phyloP scores from a whole-genome alignment of 2,888 invertebrate species.

The Hymenopus coronatus region DNA sequence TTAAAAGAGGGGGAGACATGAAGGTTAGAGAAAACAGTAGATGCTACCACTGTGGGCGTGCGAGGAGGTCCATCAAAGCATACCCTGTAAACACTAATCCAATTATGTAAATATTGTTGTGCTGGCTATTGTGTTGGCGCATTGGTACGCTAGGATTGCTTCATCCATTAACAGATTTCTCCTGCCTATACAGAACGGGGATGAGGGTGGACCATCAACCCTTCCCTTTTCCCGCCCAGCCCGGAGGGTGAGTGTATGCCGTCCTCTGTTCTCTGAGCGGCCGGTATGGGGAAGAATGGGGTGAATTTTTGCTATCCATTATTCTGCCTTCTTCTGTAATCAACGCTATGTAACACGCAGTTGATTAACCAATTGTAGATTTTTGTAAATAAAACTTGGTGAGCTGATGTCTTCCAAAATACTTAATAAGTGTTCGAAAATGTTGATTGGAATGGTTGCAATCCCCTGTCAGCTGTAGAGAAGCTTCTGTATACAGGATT shows the following conservation, averaged over 20 bases:
- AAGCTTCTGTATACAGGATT: too few species aligned
- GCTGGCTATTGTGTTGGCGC: slow-evolving; percentile 1
- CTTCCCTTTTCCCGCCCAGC: not conserved
- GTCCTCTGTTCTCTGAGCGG: not conserved
- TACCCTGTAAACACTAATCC: slow-evolving; percentile 20
- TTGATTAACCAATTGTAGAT: not conserved
- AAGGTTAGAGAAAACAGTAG: slow-evolving; percentile 7
- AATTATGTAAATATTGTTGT: slow-evolving; percentile 21
- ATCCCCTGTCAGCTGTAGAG: too few species aligned
- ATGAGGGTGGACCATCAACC: not conserved
- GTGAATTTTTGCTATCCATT: not conserved
- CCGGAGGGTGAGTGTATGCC: not conserved
- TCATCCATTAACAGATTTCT: slow-evolving; percentile 22
- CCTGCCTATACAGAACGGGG: slow-evolving; percentile 9
- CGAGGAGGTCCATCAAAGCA: slow-evolving; percentile 19
- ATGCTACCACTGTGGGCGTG: slow-evolving; percentile 3
- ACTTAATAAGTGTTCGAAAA: not conserved
- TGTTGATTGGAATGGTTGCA: too few species aligned
- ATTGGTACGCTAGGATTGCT: slow-evolving; percentile 16
- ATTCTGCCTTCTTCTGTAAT: slow-evolving; percentile 12
- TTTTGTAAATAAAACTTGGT: not conserved
- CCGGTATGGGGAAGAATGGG: not conserved
- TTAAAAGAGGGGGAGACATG: slow-evolving; percentile 1
- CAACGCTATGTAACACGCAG: slow-evolving; percentile 8
- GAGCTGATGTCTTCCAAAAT: not conserved